Percentiles rank a stretch among this genome's conserved stretches.
phyloP scores from a whole-genome alignment of 2,888 invertebrate species.

The Terebella lapidaria region DNA sequence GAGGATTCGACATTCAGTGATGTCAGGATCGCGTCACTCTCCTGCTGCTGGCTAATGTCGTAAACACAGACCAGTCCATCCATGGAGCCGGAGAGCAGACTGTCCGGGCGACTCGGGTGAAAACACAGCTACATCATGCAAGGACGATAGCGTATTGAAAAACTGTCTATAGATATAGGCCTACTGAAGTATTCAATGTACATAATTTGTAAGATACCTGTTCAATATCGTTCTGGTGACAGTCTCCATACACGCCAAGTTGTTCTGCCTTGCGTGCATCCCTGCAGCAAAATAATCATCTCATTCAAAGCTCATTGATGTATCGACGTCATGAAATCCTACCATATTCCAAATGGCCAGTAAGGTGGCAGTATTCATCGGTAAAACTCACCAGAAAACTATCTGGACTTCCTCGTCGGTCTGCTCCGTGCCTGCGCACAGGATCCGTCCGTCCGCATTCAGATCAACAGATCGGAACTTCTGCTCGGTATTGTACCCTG shows the following conservation, averaged over 20 bases:
- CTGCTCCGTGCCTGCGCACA: conserved; percentile 9
- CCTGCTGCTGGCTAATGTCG: conserved; percentile 67
- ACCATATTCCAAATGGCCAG: too few species aligned
- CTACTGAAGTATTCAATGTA: neutral
- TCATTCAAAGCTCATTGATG: too few species aligned
- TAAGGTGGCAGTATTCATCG: too few species aligned
- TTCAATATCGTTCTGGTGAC: conserved; percentile 17
- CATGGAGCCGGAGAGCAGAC: conserved; percentile 70
- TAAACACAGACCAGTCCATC: conserved; percentile 83
- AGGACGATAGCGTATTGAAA: too few species aligned
- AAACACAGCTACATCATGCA: conserved; percentile 59
- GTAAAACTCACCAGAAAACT: conserved; percentile 10
- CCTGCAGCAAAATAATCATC: too few species aligned
- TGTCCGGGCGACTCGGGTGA: conserved; percentile 65
- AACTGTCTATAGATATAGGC: too few species aligned
- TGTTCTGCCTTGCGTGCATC: too few species aligned
- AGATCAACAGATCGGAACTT: neutral
- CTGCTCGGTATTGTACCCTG: too few species aligned
- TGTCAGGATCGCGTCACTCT: conserved; percentile 74
- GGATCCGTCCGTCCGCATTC: neutral
- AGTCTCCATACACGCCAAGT: conserved; percentile 11
- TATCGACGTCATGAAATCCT: too few species aligned
- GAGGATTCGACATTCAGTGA: conserved; percentile 76
- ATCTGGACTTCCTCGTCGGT: conserved; percentile 6
- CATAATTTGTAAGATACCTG: conserved; percentile 43